Conservation (phyloP, 1,140 invertebrate genomes). For the Medauroidea extradentata region DNA sequence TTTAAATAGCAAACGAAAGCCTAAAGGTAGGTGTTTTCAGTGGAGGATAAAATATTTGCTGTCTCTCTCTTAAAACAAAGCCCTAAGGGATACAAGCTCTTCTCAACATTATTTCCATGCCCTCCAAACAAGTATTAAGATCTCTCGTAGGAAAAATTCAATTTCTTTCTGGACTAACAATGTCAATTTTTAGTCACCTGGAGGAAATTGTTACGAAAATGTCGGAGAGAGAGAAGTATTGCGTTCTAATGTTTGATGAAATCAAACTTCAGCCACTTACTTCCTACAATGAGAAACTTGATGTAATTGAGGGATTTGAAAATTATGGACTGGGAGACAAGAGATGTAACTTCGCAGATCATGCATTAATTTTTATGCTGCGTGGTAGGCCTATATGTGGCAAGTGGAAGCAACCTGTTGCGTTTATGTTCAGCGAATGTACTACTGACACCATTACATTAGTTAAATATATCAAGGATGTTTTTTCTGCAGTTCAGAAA, state of each 20-base stretch:
- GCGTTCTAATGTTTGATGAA: conserved; percentile 19
- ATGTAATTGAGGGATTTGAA: conserved; percentile 23
- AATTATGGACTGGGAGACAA: conserved; percentile 15
- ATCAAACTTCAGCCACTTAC: conserved; percentile 7
- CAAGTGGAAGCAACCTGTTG: conserved; percentile 24
- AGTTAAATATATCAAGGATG: conserved; percentile 8
- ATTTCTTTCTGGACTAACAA: not conserved
- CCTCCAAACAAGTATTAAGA: conserved; percentile 20
- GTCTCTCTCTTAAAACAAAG: conserved; percentile 25
- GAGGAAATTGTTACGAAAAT: conserved; percentile 5
- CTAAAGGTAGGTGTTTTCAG: not conserved
- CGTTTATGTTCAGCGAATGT: conserved; percentile 5
- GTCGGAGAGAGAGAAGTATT: not conserved
- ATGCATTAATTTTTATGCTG: conserved; percentile 26
- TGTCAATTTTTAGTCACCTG: conserved; percentile 12
- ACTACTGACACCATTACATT: no score
- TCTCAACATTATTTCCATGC: conserved; percentile 20
- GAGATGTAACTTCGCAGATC: conserved; percentile 18
- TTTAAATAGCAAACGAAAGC: no score
- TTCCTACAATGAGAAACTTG: conserved; percentile 11
- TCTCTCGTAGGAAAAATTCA: conserved; percentile 7
- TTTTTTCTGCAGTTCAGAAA: not conserved
- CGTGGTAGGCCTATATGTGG: conserved; percentile 15
- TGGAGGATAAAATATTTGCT: conserved; percentile 24
- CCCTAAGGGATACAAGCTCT: conserved; percentile 24